These are phyloP conservation scores for Alosa alosa DNA, from an alignment of 2,113 vertebrate genomes.

Conservation along the genomic window DNA sequence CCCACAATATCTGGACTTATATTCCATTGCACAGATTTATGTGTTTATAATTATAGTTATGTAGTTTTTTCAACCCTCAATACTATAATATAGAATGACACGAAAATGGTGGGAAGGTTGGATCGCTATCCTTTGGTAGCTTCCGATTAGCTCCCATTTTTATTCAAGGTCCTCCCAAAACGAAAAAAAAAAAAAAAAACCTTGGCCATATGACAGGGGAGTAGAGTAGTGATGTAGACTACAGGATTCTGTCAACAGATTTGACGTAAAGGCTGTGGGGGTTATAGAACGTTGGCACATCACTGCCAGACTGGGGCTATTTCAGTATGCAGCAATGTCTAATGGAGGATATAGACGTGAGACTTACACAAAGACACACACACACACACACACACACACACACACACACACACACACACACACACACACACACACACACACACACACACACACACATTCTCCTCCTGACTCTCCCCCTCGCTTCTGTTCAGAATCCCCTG, in stretches of 20 bases:
- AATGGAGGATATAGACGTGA: constrained; percentile 1
- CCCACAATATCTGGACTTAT: no score
- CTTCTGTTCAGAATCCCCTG: background rate
- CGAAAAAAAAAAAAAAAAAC: background rate
- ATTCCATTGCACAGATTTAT: no score
- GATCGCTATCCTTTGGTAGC: background rate
- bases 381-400: background rate
- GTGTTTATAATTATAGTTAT: no score
- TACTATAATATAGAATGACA: no score
- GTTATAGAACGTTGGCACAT: background rate
- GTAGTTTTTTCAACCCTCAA: no score
- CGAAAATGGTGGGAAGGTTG: background rate
- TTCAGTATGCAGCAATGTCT: background rate
- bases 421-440: background rate
- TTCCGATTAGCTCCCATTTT: background rate
- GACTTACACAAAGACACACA: background rate
- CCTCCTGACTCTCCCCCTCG: background rate
- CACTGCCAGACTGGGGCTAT: constrained; percentile 1
- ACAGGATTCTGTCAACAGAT: background rate
- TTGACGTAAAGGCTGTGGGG: background rate
- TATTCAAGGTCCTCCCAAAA: background rate
- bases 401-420: background rate
- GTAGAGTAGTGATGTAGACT: background rate
- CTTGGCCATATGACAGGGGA: background rate
- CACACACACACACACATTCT: background rate